A percentile compares a stretch with the other conserved stretches of the same genome.
phyloP scores from a whole-genome alignment of 2,888 invertebrate genomes.

The Lomographa bimaculata region DNA sequence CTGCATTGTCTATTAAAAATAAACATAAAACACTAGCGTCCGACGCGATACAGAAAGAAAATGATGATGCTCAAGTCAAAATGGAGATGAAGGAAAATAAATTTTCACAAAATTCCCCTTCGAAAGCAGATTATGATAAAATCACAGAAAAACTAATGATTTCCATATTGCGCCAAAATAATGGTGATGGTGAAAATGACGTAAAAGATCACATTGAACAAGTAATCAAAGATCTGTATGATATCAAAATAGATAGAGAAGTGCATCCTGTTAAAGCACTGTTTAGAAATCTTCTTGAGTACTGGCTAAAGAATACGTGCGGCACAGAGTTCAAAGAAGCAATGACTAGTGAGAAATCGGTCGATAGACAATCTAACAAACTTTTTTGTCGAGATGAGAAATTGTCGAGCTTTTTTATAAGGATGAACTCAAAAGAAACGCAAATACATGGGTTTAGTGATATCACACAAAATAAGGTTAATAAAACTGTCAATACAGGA shows the following conservation, averaged over 20 bases:
- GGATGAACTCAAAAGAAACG: slow-evolving; percentile 49
- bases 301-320: slow-evolving; percentile 60
- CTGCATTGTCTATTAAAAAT: slow-evolving; percentile 14
- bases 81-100: slow-evolving; percentile 36
- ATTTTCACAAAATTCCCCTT: slow-evolving; percentile 44
- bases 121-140: slow-evolving; percentile 48
- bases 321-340: slow-evolving; percentile 42
- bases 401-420: slow-evolving; percentile 47
- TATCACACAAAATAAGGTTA: slow-evolving; percentile 25
- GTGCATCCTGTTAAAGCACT: slow-evolving; percentile 58
- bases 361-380: slow-evolving; percentile 51
- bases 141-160: slow-evolving; percentile 60
- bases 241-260: slow-evolving; percentile 43
- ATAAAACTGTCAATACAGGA: slow-evolving; percentile 19
- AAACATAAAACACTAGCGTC: slow-evolving; percentile 27
- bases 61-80: slow-evolving; percentile 42
- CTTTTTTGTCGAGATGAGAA: slow-evolving; percentile 57
- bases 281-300: slow-evolving; percentile 62
- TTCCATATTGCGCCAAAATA: slow-evolving; percentile 48
- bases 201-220: slow-evolving; percentile 50
- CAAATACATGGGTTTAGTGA: slow-evolving; percentile 50
- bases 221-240: slow-evolving; percentile 59
- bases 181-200: slow-evolving; percentile 28
- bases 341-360: slow-evolving; percentile 45
- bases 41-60: slow-evolving; percentile 32